A percentile compares a stretch with the other conserved stretches of the same genome.
These are phyloP conservation scores for Octopus sinensis DNA, from an alignment of 1,140 invertebrate species.

Conservation along the genomic window DNA sequence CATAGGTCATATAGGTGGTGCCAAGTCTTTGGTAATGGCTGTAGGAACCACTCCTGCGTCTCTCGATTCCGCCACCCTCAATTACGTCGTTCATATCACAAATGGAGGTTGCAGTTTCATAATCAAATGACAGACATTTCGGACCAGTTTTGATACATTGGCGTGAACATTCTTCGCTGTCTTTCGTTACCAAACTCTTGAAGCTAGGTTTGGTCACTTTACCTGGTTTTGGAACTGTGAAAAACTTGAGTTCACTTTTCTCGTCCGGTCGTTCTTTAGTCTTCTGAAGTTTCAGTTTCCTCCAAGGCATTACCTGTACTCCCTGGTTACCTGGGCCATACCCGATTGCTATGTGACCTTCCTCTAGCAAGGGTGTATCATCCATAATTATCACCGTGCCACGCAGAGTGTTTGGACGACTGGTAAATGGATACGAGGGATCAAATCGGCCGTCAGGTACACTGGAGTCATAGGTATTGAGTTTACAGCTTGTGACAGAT, in stretches of 20 bases:
- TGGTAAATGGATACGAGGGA: too few species aligned
- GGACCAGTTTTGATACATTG: slow-evolving; percentile 23
- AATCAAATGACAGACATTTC: slow-evolving; percentile 19
- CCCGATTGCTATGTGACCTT: slow-evolving; percentile 25
- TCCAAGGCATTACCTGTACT: slow-evolving; percentile 27
- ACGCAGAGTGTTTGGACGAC: too few species aligned
- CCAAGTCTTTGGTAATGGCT: too few species aligned
- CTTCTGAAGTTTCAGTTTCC: slow-evolving; percentile 20
- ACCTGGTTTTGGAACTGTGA: slow-evolving; percentile 28
- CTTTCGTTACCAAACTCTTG: not conserved
- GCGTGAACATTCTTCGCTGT: slow-evolving; percentile 25
- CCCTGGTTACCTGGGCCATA: slow-evolving; percentile 26
- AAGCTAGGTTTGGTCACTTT: slow-evolving; percentile 25
- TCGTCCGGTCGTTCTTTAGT: slow-evolving; percentile 17
- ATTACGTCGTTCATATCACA: too few species aligned
- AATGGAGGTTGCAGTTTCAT: too few species aligned
- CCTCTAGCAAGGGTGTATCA: slow-evolving; percentile 25
- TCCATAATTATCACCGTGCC: slow-evolving; percentile 20
- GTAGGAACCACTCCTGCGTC: too few species aligned
- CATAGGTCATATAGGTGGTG: too few species aligned
- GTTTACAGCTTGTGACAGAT: too few species aligned
- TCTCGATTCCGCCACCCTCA: too few species aligned
- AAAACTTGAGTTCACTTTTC: slow-evolving; percentile 22
- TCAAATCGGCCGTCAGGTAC: too few species aligned
- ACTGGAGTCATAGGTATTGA: too few species aligned